Percentiles rank a stretch among this genome's conserved stretches.
phyloP scores from a whole-genome alignment of 2,888 invertebrate species.

The Epistrophe grossulariae region DNA sequence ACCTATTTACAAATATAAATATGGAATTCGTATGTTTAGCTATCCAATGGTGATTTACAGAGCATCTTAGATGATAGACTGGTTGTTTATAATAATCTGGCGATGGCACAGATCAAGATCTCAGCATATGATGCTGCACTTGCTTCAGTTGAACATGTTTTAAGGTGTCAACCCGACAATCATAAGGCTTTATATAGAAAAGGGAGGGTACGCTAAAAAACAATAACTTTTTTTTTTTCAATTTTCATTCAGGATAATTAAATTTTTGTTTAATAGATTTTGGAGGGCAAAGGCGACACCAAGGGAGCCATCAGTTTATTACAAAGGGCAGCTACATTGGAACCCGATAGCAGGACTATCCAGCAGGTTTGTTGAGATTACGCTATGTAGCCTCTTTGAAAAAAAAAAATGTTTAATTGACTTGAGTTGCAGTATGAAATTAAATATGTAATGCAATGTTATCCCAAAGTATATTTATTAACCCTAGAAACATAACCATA shows the following conservation, averaged over 20 bases:
- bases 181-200: constrained; percentile 96
- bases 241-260: not conserved
- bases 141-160: constrained; percentile 92
- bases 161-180: constrained; percentile 93
- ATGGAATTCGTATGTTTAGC: constrained; percentile 78
- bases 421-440: too few relatives aligned
- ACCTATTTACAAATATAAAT: not conserved
- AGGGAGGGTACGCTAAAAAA: constrained; percentile 86
- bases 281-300: constrained; percentile 88
- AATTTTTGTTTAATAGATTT: constrained; percentile 84
- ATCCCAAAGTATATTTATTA: too few relatives aligned
- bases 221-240: not conserved
- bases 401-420: too few relatives aligned
- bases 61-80: constrained; percentile 91
- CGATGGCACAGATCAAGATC: constrained; percentile 95
- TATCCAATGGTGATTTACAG: constrained; percentile 86
- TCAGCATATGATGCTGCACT: constrained; percentile 94
- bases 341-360: constrained; percentile 87
- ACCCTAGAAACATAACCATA: too few relatives aligned
- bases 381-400: too few relatives aligned
- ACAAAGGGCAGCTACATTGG: constrained; percentile 86
- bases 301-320: constrained; percentile 88
- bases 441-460: too few relatives aligned
- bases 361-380: constrained; percentile 81
- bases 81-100: constrained; percentile 95